Percentiles rank a stretch among this genome's conserved stretches.
Conservation (phyloP, 2,797 vertebrate genomes). For the Mormyrops attenuatus region DNA sequence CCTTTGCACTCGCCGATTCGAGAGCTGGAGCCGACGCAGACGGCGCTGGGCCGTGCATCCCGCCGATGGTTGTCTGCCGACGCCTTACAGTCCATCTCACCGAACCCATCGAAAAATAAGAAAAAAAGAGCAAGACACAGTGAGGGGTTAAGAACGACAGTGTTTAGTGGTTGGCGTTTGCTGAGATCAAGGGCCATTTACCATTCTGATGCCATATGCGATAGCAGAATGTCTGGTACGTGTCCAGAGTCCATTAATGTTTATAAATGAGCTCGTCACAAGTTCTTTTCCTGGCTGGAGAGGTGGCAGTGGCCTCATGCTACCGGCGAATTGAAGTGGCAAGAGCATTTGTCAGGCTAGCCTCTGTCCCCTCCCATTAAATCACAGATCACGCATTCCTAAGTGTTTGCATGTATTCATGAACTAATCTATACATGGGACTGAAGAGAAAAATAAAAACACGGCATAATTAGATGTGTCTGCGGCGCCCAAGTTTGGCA, state of each 20-base stretch:
- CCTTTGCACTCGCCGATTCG: not conserved
- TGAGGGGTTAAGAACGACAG: not conserved
- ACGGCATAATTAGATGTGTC: not conserved
- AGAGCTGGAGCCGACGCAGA: not conserved
- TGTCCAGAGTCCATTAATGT: slow-evolving; percentile 73
- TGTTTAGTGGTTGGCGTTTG: not conserved
- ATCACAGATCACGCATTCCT: slow-evolving; percentile 2
- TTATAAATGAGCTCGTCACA: slow-evolving; percentile 59
- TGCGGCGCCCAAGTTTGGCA: not conserved
- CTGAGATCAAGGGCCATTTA: not conserved
- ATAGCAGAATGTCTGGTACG: slow-evolving; percentile 66
- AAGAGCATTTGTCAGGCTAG: slow-evolving; percentile 61
- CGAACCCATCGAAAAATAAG: not conserved
- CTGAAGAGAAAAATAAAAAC: slow-evolving; percentile 3
- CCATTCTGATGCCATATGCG: slow-evolving; percentile 65
- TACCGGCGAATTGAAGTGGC: slow-evolving; percentile 67
- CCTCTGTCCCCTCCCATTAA: slow-evolving; percentile 43
- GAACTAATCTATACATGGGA: slow-evolving; percentile 9
- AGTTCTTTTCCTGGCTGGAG: slow-evolving; percentile 5
- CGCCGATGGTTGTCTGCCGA: not conserved
- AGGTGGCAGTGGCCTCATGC: slow-evolving; percentile 57
- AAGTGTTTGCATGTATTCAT: slow-evolving; percentile 14
- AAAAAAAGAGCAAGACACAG: not conserved
- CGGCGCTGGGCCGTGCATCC: not conserved
- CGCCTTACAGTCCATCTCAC: not conserved